Evolutionary conservation across 2,797 vertebrate genomes (phyloP), one percentile per base, ranked within the genome.

Genomic region (Danionella dracula): DNA sequence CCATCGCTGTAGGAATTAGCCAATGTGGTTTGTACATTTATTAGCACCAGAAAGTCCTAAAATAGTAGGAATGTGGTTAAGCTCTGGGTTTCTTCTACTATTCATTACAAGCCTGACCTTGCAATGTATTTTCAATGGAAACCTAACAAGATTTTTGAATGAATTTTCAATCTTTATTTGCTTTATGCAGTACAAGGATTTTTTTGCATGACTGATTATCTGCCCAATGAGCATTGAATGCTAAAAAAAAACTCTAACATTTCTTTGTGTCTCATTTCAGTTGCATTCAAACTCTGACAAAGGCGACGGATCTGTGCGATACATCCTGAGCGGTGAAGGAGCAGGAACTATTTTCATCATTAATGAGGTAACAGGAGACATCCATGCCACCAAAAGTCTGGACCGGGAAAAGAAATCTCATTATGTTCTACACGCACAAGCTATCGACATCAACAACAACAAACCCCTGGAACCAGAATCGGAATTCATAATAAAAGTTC

Each of bases 281-380:
- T 90, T 99, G 71, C 96, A 99, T 84, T 99, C 96, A 57, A 99
- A 99, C 90, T 98, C 96, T 0, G 96, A 99, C 85, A 98, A 99
- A 91, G 96, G 96, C 31, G 96, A 99, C 71, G 96, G 96, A 66
- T 94, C 94, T 11, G 96, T 99, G 78, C 92, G 94, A 81, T 99
- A 99, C 82, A 97, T 99, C 70, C 91, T 99, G 71, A 96, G 93
- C 54, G 96, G 96, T 57, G 96, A 99, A 84, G 96, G 96, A 53
- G 96, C 95, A 0, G 96, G 96, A 20, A 93, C 88, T 73, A 98
- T 99, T 85, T 99, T 99, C 80, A 88, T 96, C 85, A 99, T 99
- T 68, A 93, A 98, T 67, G 96, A 99, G 73, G 94, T 93, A 12
- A 98, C 96, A 0, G 96, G 96, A 58, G 96, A 99, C 78, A 99